Base-by-base conservation (phyloP, 2,888 invertebrate genomes). In the Tethea ocularis region DNA sequence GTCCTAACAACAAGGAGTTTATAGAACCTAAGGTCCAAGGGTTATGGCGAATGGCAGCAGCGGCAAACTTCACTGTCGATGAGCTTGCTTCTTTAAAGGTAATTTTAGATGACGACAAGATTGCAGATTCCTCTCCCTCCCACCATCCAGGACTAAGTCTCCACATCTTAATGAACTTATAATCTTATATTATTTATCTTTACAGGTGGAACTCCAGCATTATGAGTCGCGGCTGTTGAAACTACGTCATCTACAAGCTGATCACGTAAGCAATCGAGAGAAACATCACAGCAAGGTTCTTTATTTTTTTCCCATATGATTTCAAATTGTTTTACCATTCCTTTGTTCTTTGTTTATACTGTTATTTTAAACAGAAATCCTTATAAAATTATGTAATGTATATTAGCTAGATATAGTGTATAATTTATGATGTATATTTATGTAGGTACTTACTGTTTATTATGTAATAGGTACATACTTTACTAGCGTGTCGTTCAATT, bases 1-100 rank as follows among this genome's bases (percentile, higher is more conserved):
- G 95, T 13, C 97, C 97, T 0, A 95, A 96, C 61, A 96, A 96
- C 76, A 95, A 95, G 80, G 98, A 98, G 79, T 99, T 99, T 82
- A 94, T 97, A 52, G 98, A 99, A 78, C 97, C 97, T 0, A 97
- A 97, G 89, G 98, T 98, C 1, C 96, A 97, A 83, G 96, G 96
- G 0, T 88, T 99, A 33, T 99, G 98, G 98, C 95, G 95, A 71
- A 91, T 97, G 60, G 98, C 98, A 2, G 83, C 96, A 20, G 94
- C 96, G 57, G 95, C 96, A 13, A 96, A 97, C 83, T 98, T 99
- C 85, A 95, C 96, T 23, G 93, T 95, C 0, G 95, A 96, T 62
- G 98, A 98, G 87, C 91, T 98, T 13, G 95, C 95, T 60, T 98
- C 98, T 0, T 92, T 99, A 53, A 96, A 96, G 93, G 96, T 96